Percentiles rank a stretch among this genome's conserved stretches.
These are phyloP conservation scores for Bombus huntii DNA, from an alignment of 1,140 invertebrate species.

Conservation along the genomic window DNA sequence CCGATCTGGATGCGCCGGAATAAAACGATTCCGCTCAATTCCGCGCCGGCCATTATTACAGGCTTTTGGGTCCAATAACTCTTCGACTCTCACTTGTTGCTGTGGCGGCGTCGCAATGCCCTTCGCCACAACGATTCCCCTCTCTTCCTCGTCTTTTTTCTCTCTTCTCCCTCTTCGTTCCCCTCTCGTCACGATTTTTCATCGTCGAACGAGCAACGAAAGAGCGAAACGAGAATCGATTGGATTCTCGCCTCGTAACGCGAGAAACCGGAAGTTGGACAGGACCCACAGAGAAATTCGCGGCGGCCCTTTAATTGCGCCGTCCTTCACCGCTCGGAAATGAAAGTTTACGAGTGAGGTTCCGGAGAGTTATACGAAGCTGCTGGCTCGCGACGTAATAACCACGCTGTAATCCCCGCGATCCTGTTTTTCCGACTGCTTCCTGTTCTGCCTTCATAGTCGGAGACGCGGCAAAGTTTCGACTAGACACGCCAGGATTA, in stretches of 20 bases:
- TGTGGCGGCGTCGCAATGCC: conserved; percentile 18
- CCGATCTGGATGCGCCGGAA: conserved; percentile 36
- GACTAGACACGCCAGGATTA: not conserved
- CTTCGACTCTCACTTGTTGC: conserved; percentile 54
- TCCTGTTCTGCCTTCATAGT: not conserved
- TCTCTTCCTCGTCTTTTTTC: not conserved
- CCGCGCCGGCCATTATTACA: conserved; percentile 46
- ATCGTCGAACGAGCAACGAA: conserved; percentile 24
- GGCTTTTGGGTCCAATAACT: conserved; percentile 54
- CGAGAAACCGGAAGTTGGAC: not conserved
- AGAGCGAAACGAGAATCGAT: not conserved
- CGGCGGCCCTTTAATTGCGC: conserved; percentile 10
- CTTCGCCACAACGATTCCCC: conserved; percentile 21
- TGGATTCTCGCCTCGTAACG: not conserved
- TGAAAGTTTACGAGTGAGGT: conserved; percentile 17
- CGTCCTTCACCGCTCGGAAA: not conserved
- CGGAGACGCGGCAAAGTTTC: not conserved
- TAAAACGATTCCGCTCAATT: conserved; percentile 40
- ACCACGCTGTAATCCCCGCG: not conserved
- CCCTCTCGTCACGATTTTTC: conserved; percentile 14
- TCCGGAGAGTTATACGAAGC: conserved; percentile 2
- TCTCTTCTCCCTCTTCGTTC: too few species aligned
- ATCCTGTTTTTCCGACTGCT: conserved; percentile 10
- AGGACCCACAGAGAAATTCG: not conserved
- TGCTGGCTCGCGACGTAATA: not conserved